These are phyloP conservation scores for Psittacara wagleri DNA, from an alignment of 2,113 vertebrate genomes.

Conservation along the genomic window DNA sequence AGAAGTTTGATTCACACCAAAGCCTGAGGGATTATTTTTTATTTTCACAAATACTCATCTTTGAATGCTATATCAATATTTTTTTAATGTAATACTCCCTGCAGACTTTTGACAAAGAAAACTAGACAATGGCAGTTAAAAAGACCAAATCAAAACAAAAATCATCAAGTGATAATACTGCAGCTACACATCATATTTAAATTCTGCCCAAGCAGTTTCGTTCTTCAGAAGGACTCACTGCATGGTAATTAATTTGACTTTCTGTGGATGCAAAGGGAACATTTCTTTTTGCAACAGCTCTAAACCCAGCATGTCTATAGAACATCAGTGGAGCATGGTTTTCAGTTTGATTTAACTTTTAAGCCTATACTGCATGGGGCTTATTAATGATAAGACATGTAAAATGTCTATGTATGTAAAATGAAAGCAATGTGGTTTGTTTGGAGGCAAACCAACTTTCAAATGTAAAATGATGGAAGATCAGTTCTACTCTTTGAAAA, in stretches of 20 bases:
- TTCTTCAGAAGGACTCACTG: background rate
- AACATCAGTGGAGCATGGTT: background rate
- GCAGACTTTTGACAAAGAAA: background rate
- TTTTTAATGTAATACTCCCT: background rate
- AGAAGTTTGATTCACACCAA: background rate
- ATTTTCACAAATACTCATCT: background rate
- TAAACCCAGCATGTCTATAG: conserved; percentile 2
- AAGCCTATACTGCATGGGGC: background rate
- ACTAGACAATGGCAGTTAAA: background rate
- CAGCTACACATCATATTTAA: background rate
- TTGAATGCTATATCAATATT: background rate
- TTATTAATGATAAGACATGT: background rate
- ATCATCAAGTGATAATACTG: background rate
- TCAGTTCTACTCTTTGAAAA: background rate
- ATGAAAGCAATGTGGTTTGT: background rate
- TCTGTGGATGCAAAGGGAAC: background rate
- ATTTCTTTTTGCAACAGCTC: background rate
- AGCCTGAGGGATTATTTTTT: background rate
- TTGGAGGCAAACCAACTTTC: conserved; percentile 19
- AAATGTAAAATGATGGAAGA: background rate
- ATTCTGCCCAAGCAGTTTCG: background rate
- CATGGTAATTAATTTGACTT: conserved; percentile 19
- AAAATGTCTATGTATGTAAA: background rate
- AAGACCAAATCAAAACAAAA: background rate
- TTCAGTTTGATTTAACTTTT: conserved; percentile 49